Base-by-base conservation (phyloP, 1,140 invertebrate species). In the Cherax quadricarinatus region DNA sequence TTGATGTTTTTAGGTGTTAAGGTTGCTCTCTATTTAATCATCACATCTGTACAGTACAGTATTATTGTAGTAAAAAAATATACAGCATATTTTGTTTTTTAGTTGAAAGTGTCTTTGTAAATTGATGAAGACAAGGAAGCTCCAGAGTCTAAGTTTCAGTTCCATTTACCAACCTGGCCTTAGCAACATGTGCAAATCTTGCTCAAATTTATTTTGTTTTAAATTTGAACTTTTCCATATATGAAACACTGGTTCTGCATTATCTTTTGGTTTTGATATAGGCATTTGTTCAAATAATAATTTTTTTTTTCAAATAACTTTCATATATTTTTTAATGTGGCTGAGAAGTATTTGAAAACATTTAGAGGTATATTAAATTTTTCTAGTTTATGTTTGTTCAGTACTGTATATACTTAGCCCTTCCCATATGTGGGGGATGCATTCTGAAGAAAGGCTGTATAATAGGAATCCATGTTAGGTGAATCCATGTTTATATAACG, bases 111-210 rank as follows among this genome's bases (percentile, higher is more conserved):
- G n/a, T 75, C 70, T 24, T 30, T 10, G 24, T 75, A 7, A 75
- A 6, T 21, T 75, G 9, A 75, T 30, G 24, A 6, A 18, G 18
- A 16, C 21, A 66, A 18, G 62, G 62, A 66, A 66, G 62, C 62
- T 66, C 62, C 62, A 60, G 9, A 16, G 9, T 70, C 5, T 21
- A 70, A 18, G 66, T 70, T 70, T 70, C 5, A 30, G 21, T 7
- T 75, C 12, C n/a, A 75, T 12, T 75, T 24, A 30, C 24, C 24
- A 30, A 5, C 62, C 62, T 18, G 21, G 62, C 62, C 62, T 21
- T 66, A 66, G 18, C 62, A 75, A 30, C n/a, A 30, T 75, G 70
- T 75, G 24, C n/a, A 75, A 75, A 75, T 75, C n/a, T 75, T 75
- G 70, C 24, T 75, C 70, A 75, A 30, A n/a, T n/a, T 30, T 75